Evolutionary conservation across 2,888 invertebrate species (phyloP), one percentile per base, ranked within the genome.

Genomic region (Tetragonula carbonaria): DNA sequence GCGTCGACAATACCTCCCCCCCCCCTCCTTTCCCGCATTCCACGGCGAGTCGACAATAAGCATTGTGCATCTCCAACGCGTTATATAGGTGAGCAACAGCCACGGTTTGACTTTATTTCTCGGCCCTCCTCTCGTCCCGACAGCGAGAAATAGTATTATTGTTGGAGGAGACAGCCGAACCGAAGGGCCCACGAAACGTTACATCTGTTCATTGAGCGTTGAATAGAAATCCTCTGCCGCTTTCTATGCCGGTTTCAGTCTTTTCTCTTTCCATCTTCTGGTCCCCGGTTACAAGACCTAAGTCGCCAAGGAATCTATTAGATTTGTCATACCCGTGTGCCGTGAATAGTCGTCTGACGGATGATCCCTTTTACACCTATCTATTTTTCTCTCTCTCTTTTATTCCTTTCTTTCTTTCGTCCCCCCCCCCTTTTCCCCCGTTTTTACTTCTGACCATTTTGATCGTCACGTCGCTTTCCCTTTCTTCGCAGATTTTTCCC

Each of bases 321-420:
- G 89, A 91, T 91, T 92, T 90, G 91, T 91, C 91, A 90, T 91
- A 87, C 86, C 86, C 79, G 50, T 45, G n/a, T 23, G 82, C 87
- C 80, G 84, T 91, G 92, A 91, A 91, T 90, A 89, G 91, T 86
- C 87, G 68, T 67, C 65, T 86, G 71, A 73, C 72, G 63, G 82
- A 71, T 67, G 83, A 80, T 84, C 71, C 38, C 85, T 79, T 88
- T 88, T 74, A 79, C 75, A 75, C 66, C 67, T 70, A 63, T 77
- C 70, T 18, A n/a, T 65, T 68, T 74, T 65, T 28, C 28, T 67
- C 68, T 75, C 74, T 63, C 45, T 82, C 23, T 53, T 13, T 28
- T 57, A 16, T 55, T 55, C 21, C 51, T 8, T 21, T 3, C 16
- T 45, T 23, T 28, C 18, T n/a, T 38, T 51, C 23, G 28, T 45